Conservation (phyloP, 2,797 vertebrate genomes). For the Microhierax caerulescens region DNA sequence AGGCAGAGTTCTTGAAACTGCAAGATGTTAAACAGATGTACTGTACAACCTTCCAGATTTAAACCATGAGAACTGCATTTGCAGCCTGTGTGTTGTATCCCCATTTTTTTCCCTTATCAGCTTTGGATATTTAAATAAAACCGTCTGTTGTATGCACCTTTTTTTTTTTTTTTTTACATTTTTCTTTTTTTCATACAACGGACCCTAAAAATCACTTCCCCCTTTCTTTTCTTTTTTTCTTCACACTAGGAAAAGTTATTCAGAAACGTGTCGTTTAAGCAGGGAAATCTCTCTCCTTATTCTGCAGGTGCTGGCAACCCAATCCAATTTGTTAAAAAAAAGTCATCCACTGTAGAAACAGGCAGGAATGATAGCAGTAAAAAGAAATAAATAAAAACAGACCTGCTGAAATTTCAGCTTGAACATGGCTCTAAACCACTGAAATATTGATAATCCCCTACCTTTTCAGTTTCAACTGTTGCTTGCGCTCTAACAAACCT, state of each 20-base stretch:
- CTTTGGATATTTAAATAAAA: conserved; percentile 47
- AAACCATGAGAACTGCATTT: conserved; percentile 72
- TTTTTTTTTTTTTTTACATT: background rate
- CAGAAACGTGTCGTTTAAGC: conserved; percentile 14
- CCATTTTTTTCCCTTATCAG: conserved; percentile 65
- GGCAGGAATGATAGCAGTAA: conserved; percentile 27
- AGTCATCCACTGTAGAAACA: conserved; percentile 50
- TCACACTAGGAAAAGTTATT: background rate
- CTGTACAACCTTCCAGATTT: conserved; percentile 64
- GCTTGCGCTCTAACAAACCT: background rate
- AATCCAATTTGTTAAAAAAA: conserved; percentile 53
- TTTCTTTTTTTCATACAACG: background rate
- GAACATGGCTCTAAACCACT: background rate
- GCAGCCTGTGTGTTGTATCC: conserved; percentile 53
- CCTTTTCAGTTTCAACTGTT: background rate
- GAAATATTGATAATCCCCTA: background rate
- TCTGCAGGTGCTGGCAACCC: conserved; percentile 60
- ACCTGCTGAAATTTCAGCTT: conserved; percentile 20
- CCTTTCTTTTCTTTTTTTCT: background rate
- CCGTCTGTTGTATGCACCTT: background rate
- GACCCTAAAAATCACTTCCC: conserved; percentile 30
- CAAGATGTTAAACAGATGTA: conserved; percentile 81
- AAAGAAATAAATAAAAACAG: conserved; percentile 46
- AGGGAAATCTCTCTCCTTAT: background rate
- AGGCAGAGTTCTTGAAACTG: conserved; percentile 73